Evolutionary conservation across 2,888 invertebrate genomes (phyloP), one percentile per base, ranked within the genome.

Genomic region (Anthrax anthrax): DNA sequence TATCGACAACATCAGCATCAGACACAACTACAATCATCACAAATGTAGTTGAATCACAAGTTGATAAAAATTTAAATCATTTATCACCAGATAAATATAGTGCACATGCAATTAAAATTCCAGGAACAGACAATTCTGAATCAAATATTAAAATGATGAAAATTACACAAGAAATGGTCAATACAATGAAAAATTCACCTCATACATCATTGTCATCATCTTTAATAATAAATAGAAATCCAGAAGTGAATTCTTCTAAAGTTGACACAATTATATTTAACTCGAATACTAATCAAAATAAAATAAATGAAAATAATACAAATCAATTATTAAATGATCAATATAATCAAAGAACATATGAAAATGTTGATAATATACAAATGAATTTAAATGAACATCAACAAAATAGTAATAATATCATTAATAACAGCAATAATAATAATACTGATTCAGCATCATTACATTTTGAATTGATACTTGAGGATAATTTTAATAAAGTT

Each of bases 381-480:
- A 13, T 14, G 14, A 34, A 38, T 38, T n/a, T 18, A 12, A 37
- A 29, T 37, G 56, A 57, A 57, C 13, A 27, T 4, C 18, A 32
- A 32, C 36, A 45, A 36, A 10, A 42, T 18, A 9, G 52, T 53
- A 1, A 56, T 8, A 5, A 27, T 8, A 5, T 8, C 5, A 5
- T 8, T 8, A 27, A 27, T 27, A 27, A 36, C 16, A 37, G 37
- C 19, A 40, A 45, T 19, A 37, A 45, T 9, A 42, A 42, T 18
- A 50, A 53, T 17, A 60, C 60, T 14, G 68, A 69, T 48, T 63
- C 65, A 5, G 69, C 69, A 2, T 68, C 68, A 3, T 50, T 69
- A 42, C 65, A 67, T 44, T 69, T 69, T 43, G 69, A 69, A 54
- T 65, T 64, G 3, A 68, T 69, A 39, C 48, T 69, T 17, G 69